phyloP scores from a whole-genome alignment of 2,113 vertebrate genomes.

The Microtus ochrogaster region DNA sequence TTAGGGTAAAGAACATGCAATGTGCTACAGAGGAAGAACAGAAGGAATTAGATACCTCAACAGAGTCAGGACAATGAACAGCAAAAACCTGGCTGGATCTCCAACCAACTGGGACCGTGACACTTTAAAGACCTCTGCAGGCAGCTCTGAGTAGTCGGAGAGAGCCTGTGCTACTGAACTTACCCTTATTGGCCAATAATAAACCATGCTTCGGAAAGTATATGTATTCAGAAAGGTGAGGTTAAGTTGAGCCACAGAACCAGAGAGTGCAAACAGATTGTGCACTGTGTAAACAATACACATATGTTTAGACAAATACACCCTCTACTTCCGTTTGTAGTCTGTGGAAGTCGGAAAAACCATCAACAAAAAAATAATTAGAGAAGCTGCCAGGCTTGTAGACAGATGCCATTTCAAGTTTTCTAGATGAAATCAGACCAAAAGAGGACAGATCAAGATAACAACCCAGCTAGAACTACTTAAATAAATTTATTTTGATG shows the following conservation, averaged over 20 bases:
- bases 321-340: not conserved
- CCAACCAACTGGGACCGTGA: not conserved
- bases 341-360: constrained; percentile 12
- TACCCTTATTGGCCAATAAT: not conserved
- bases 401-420: not conserved
- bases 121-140: not conserved
- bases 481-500: constrained; percentile 44
- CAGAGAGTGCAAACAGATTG: not conserved
- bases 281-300: not conserved
- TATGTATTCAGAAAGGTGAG: not conserved
- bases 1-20: not conserved
- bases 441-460: constrained; percentile 18
- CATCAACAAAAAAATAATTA: not conserved
- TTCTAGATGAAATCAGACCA: not conserved
- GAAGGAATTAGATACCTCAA: not conserved
- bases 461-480: not conserved
- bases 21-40: not conserved
- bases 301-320: too few species aligned
- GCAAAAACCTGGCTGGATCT: not conserved
- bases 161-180: not conserved
- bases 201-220: not conserved
- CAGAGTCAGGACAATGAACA: not conserved
- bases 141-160: not conserved
- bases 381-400: constrained; percentile 3
- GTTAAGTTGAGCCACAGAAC: not conserved